Evolutionary conservation across 2,113 vertebrate species (phyloP).

Genomic region (Tor tambroides): DNA sequence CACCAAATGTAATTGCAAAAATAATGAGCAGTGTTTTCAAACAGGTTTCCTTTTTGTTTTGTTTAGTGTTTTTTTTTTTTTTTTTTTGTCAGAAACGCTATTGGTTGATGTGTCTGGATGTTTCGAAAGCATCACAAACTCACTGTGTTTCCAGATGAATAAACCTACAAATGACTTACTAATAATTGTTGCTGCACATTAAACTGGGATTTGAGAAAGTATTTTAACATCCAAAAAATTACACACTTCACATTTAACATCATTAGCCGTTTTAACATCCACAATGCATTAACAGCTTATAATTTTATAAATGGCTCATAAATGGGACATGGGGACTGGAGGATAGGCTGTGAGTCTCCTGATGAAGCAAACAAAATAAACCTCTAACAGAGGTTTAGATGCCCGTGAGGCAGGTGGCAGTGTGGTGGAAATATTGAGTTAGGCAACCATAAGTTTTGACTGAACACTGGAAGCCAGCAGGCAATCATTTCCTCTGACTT

Average conservation of each 20-base stretch:
- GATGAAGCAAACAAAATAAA: background rate
- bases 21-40: background rate
- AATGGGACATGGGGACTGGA: background rate
- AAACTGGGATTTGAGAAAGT: background rate
- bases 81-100: background rate
- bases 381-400: background rate
- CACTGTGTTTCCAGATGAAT: background rate
- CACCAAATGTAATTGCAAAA: background rate
- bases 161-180: background rate
- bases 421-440: conserved; percentile 3
- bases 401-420: conserved; percentile 5
- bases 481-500: conserved; percentile 11
- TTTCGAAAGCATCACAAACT: background rate
- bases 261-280: background rate
- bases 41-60: background rate
- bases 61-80: background rate
- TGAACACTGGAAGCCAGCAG: background rate
- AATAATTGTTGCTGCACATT: background rate
- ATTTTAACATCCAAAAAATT: background rate
- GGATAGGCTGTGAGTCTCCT: background rate
- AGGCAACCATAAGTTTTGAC: conserved; percentile 13
- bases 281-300: background rate
- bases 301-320: background rate
- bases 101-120: background rate
- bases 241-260: background rate